Evolutionary conservation across 2,797 vertebrate species (phyloP), one percentile per base, ranked within the genome.

Genomic region (Darevskia mixta): DNA sequence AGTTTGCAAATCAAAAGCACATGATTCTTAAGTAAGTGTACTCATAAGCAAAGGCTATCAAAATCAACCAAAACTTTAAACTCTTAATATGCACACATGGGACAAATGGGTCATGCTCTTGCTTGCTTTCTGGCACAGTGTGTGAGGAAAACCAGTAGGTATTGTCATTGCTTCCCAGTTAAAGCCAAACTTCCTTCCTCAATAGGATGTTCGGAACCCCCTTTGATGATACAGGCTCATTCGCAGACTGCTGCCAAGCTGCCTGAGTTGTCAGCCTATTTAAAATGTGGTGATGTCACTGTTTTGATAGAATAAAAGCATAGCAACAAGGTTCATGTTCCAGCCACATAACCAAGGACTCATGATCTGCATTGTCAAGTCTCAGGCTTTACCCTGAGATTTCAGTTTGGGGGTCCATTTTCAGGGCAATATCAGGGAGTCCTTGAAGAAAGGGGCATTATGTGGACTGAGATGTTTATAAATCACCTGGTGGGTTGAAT

Each of bases 151-250:
- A 64, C 17, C 1, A 23, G 61, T 13, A 4, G 61, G 58, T 41
- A 29, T n/a, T 61, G 88, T 78, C 82, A 58, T 55, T 76, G 45
- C 80, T 82, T 66, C 49, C 66, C 23, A 23, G 55, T 32, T 41
- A 8, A 61, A 18, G 61, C 61, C 35, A 29, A 72, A 11, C 35
- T 89, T 71, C 82, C 86, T 79, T 87, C 72, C 85, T 79, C 32
- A 5, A 6, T 45, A 85, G 83, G 82, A 71, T 82, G 49, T 72
- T 78, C 64, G 66, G 67, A 83, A 49, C 25, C 79, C 85, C 83
- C 75, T 87, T 86, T 90, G 76, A 87, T 79, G 82, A 61, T 84
- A 64, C 49, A 90, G 85, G 11, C 20, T 72, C 66, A 79, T 90
- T 87, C 85, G 83, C 61, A 78, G 67, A 64, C 17, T 83, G 80